A percentile compares a stretch with the other conserved stretches of the same genome.
Evolutionary conservation across 2,797 vertebrate genomes (phyloP).

Genomic region (Melanotaenia trifasciata): DNA sequence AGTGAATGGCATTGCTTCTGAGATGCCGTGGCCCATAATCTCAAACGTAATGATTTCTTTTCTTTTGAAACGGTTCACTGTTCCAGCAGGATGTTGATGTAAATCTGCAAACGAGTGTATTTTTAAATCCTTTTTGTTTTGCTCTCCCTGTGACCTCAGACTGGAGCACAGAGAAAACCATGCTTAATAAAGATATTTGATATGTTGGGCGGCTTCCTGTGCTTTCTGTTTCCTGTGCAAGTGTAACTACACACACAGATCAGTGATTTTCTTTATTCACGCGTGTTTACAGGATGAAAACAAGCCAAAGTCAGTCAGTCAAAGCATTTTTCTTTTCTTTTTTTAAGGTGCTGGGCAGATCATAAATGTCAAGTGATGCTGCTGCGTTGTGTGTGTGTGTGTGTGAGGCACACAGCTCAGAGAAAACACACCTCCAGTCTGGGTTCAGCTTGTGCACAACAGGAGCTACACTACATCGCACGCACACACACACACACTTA

Average conservation of each 20-base stretch:
- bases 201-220: conserved; percentile 30
- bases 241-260: not conserved
- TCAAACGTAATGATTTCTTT: conserved; percentile 22
- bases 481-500: conserved; percentile 3
- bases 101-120: conserved; percentile 66
- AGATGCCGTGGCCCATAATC: not conserved
- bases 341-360: conserved; percentile 50
- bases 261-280: conserved; percentile 57
- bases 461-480: conserved; percentile 29
- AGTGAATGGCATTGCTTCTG: not conserved
- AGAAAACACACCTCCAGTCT: conserved; percentile 41
- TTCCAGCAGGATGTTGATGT: conserved; percentile 58
- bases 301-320: conserved; percentile 23
- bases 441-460: conserved; percentile 43
- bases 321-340: conserved; percentile 11
- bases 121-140: conserved; percentile 66
- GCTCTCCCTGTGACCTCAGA: conserved; percentile 34
- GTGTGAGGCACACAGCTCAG: conserved; percentile 19
- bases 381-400: conserved; percentile 18
- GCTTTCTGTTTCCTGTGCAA: not conserved
- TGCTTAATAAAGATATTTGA: conserved; percentile 74
- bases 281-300: conserved; percentile 48
- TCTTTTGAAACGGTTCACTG: conserved; percentile 45
- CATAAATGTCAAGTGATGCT: conserved; percentile 39
- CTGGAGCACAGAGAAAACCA: conserved; percentile 18